A percentile compares a stretch with the other conserved stretches of the same genome.
phyloP scores from a whole-genome alignment of 2,888 invertebrate species.

The Hypomecis punctinalis region DNA sequence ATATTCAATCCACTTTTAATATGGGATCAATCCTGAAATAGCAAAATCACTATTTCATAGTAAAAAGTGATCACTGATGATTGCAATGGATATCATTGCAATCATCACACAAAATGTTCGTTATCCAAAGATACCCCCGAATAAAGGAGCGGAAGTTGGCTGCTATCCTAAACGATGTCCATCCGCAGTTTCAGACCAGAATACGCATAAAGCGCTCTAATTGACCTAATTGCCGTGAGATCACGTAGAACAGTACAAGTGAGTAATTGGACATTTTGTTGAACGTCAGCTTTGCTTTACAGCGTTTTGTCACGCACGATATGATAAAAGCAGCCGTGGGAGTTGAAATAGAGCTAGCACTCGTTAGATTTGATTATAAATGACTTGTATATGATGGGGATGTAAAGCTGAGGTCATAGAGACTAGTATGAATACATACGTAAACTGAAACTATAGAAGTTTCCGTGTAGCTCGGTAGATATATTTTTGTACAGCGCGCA shows the following conservation, averaged over 20 bases:
- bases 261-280: slow-evolving; percentile 53
- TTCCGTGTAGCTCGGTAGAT: too few relatives aligned
- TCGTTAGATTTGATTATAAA: slow-evolving; percentile 30
- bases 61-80: too few relatives aligned
- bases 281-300: slow-evolving; percentile 51
- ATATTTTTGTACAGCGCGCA: too few relatives aligned
- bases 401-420: slow-evolving; percentile 5
- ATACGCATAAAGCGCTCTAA: slow-evolving; percentile 18
- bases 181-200: slow-evolving; percentile 33
- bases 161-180: slow-evolving; percentile 25
- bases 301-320: slow-evolving; percentile 48
- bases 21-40: too few relatives aligned
- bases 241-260: slow-evolving; percentile 45
- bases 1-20: too few relatives aligned
- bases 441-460: too few relatives aligned
- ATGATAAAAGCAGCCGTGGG: slow-evolving; percentile 41
- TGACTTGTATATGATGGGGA: slow-evolving; percentile 19
- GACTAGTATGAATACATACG: too few relatives aligned
- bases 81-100: too few relatives aligned
- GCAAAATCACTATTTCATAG: too few relatives aligned
- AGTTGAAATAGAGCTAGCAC: slow-evolving; percentile 24
- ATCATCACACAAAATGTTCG: too few relatives aligned
- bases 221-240: slow-evolving; percentile 43
- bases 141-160: background rate
- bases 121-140: too few relatives aligned